phyloP scores from a whole-genome alignment of 2,888 invertebrate genomes.

The Timandra comae region DNA sequence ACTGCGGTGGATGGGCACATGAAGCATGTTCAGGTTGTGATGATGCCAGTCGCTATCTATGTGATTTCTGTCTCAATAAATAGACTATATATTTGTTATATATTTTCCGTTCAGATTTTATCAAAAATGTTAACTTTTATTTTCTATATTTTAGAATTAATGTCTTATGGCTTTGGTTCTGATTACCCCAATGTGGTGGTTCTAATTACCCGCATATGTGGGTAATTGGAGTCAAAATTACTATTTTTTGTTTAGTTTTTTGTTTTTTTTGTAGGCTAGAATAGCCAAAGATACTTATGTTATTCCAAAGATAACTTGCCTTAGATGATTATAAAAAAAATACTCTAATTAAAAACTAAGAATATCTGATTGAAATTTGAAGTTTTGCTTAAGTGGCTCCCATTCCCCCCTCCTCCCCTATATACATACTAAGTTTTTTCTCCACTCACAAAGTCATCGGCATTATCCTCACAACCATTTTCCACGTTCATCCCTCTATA shows the following conservation, averaged over 20 bases:
- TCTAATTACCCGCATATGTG: not conserved
- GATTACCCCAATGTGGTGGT: not conserved
- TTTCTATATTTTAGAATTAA: not conserved
- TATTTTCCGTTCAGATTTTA: not conserved
- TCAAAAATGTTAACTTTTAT: not conserved
- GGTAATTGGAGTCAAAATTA: not conserved
- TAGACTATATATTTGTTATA: not conserved
- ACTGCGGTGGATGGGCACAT: not conserved
- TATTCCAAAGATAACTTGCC: too few relatives aligned
- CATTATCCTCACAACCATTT: too few relatives aligned
- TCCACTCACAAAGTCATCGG: too few relatives aligned
- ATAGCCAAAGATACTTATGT: not conserved
- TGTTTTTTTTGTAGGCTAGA: not conserved
- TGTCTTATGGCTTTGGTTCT: not conserved
- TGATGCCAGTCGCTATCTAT: not conserved
- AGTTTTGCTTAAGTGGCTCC: not conserved
- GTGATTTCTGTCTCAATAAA: not conserved
- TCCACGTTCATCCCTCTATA: too few relatives aligned
- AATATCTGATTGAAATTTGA: not conserved
- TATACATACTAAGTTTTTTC: too few relatives aligned
- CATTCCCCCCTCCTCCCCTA: not conserved
- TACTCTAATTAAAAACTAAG: not conserved
- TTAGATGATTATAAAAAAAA: not conserved
- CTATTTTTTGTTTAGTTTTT: not conserved
- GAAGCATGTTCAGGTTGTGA: not conserved